Percentiles rank a stretch among this genome's conserved stretches.
phyloP scores from a whole-genome alignment of 2,113 vertebrate genomes.

The Leptobrachium leishanense region DNA sequence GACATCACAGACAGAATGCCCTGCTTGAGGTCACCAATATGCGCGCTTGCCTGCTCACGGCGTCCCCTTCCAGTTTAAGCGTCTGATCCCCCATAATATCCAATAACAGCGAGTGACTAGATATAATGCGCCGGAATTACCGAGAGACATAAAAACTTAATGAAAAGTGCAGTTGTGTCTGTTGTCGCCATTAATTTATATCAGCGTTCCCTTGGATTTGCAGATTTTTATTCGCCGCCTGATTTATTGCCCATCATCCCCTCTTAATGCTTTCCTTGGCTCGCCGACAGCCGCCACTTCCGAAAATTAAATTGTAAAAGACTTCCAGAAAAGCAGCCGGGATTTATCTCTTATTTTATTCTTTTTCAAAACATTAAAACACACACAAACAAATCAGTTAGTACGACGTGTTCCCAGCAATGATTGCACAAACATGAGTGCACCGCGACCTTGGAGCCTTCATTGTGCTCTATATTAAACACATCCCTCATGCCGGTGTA shows the following conservation, averaged over 20 bases:
- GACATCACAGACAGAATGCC: no score
- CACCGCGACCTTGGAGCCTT: neutral
- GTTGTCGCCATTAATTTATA: neutral
- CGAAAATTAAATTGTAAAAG: constrained; percentile 27
- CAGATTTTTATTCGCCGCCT: neutral
- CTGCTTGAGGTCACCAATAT: no score
- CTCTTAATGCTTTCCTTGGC: constrained; percentile 7
- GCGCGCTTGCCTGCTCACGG: no score
- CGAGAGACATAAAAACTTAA: neutral
- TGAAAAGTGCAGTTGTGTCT: neutral
- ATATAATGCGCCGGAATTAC: neutral
- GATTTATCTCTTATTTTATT: neutral
- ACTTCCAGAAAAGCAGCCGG: neutral
- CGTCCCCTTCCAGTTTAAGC: no score
- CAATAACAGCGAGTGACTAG: neutral
- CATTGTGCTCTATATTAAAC: constrained; percentile 18
- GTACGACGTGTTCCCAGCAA: neutral
- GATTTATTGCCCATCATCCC: constrained; percentile 9
- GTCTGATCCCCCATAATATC: neutral
- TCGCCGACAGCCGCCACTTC: neutral
- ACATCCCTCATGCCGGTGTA: neutral
- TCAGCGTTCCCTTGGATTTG: neutral
- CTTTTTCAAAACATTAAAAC: no score
- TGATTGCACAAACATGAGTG: neutral
- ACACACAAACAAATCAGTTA: neutral